Percentiles rank a stretch among this genome's conserved stretches.
Conservation (phyloP, 2,888 invertebrate species). For the Lissonota sp. region DNA sequence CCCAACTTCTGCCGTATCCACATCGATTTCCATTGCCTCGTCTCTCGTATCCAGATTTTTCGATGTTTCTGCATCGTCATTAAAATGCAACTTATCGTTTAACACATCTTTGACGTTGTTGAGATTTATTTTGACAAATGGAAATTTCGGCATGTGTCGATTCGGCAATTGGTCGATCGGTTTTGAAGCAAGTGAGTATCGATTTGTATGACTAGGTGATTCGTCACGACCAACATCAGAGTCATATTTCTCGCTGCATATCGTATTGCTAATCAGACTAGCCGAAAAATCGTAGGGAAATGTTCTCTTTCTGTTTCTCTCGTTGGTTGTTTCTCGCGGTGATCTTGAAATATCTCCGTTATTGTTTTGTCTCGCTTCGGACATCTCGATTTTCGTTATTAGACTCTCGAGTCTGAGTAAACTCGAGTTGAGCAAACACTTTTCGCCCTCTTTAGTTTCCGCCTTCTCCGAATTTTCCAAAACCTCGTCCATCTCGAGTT, state of each 20-base stretch:
- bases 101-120: conserved; percentile 45
- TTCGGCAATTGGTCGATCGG: conserved; percentile 15
- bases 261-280: neutral
- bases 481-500: conserved; percentile 80
- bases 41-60: neutral
- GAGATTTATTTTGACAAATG: conserved; percentile 58
- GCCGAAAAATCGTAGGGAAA: neutral
- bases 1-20: neutral
- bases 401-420: conserved; percentile 79
- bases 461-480: conserved; percentile 82
- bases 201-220: neutral
- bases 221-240: neutral
- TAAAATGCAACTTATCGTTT: conserved; percentile 25
- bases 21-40: neutral
- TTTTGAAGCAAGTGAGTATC: neutral
- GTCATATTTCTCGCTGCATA: conserved; percentile 1
- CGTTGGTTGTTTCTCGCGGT: neutral
- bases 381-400: conserved; percentile 79
- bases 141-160: conserved; percentile 22
- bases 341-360: conserved; percentile 17
- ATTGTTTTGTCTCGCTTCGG: conserved; percentile 51
- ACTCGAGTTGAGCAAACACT: conserved; percentile 80
- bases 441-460: conserved; percentile 79
- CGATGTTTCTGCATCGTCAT: neutral
- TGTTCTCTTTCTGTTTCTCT: neutral